phyloP scores from a whole-genome alignment of 1,140 invertebrate genomes.

The Brachystomella parvula region DNA sequence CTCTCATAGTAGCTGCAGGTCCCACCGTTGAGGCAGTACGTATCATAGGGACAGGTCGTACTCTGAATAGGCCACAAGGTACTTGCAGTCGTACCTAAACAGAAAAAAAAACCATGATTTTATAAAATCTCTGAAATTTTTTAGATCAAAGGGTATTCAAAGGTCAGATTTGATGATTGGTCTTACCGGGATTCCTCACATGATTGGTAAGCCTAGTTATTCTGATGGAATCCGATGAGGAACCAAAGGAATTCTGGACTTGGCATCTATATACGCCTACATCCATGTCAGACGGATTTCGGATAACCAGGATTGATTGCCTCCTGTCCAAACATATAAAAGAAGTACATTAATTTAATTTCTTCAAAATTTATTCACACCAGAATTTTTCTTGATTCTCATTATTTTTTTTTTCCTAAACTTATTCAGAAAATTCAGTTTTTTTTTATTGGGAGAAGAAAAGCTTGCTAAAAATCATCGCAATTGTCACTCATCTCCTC shows the following conservation, averaged over 20 bases:
- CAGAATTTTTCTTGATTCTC: too few species aligned
- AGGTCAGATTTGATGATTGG: neutral
- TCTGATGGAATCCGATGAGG: conserved; percentile 28
- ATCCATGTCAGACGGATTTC: conserved; percentile 34
- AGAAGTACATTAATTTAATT: too few species aligned
- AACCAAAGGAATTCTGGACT: conserved; percentile 35
- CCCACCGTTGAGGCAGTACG: conserved; percentile 37
- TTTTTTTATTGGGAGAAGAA: too few species aligned
- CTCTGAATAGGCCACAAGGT: conserved; percentile 32
- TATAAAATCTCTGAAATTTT: conserved; percentile 1
- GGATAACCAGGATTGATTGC: conserved; percentile 38
- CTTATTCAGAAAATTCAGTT: too few species aligned
- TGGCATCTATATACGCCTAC: conserved; percentile 34
- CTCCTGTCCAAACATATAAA: too few species aligned
- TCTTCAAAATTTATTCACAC: too few species aligned
- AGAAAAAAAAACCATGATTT: conserved; percentile 12
- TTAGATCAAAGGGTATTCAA: neutral
- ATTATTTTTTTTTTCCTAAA: too few species aligned
- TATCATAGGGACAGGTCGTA: conserved; percentile 33
- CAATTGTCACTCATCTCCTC: conserved; percentile 9
- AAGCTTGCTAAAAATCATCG: too few species aligned
- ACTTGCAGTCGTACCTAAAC: conserved; percentile 24
- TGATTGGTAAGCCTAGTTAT: conserved; percentile 12
- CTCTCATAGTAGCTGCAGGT: conserved; percentile 37
- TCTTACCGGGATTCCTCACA: neutral